Evolutionary conservation across 2,113 vertebrate genomes (phyloP), one percentile per base, ranked within the genome.

Genomic region (Emydura subglobosa): DNA sequence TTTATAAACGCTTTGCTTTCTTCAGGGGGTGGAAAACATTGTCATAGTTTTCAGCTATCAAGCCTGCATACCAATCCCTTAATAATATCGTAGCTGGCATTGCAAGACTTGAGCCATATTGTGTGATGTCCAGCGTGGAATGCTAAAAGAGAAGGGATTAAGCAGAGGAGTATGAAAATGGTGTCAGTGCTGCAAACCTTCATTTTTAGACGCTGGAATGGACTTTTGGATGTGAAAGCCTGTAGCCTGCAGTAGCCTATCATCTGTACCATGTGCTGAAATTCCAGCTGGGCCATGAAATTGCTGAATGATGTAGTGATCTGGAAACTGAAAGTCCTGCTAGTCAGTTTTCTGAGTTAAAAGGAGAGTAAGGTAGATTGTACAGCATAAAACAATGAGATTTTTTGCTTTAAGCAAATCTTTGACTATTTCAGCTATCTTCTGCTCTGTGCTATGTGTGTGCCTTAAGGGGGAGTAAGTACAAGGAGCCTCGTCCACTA

Each of bases 1-100:
- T 47, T 49, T 91, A 27, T 59, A 72, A 91, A 90, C 47, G 51
- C 34, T 90, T 85, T 57, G 5, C 82, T 92, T 96, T 94, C 87
- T 55, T 83, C 76, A 89, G 83, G 19, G 85, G 91, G 29, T 89
- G 79, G 29, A 87, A 93, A 93, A 72, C 50, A 82, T 92, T 31
- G 84, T 74, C 94, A 87, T n/a, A 53, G 44, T 94, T 94, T 74
- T 92, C 79, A 86, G 44, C n/a, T 79, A 72, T 0, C 57, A 72
- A 92, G 39, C 87, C 89, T 87, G 79, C 54, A 89, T 79, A 80
- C 2, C 39, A 39, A 29, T 87, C 21, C 51, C 81, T 87, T 90
- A 61, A 85, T 39, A 90, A 24, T 42, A 24, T 80, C 7, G 0
- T 47, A 51, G 34, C 82, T 83, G 51, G 47, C 31, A 68, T 61